Percentiles rank a stretch among this genome's conserved stretches.
Evolutionary conservation across 2,113 vertebrate genomes (phyloP).

Genomic region (Chloebia gouldiae): DNA sequence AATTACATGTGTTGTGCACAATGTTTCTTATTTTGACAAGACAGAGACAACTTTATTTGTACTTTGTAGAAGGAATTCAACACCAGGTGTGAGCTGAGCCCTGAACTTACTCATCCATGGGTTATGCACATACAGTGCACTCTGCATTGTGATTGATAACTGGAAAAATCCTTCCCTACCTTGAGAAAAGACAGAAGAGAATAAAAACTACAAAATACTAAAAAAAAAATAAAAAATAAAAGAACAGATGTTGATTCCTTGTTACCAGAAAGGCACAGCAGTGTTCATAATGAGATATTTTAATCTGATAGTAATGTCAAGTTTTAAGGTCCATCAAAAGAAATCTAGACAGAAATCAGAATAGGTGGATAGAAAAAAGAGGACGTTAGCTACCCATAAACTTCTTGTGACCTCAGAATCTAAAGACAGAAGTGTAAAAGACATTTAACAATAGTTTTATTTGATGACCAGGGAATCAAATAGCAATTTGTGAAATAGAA

Average conservation of each 20-base stretch:
- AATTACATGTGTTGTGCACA: background rate
- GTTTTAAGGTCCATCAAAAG: background rate
- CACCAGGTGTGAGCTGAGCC: background rate
- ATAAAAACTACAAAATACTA: background rate
- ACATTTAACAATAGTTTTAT: background rate
- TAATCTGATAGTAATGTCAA: background rate
- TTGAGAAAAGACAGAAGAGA: background rate
- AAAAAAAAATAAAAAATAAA: background rate
- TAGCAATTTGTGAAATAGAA: background rate
- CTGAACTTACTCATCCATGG: background rate
- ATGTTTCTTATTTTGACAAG: background rate
- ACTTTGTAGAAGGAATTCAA: background rate
- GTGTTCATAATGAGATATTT: background rate
- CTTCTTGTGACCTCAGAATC: background rate
- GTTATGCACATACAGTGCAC: background rate
- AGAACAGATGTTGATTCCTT: background rate
- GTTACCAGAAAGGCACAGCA: background rate
- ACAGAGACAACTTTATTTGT: background rate
- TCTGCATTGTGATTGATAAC: background rate
- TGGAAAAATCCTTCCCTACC: background rate
- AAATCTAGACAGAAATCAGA: background rate
- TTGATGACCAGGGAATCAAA: background rate
- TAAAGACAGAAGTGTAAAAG: background rate
- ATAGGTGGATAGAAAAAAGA: background rate
- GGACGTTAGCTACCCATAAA: background rate